Base-by-base conservation (phyloP, 2,797 vertebrate species). In the Acrocephalus scirpaceus region DNA sequence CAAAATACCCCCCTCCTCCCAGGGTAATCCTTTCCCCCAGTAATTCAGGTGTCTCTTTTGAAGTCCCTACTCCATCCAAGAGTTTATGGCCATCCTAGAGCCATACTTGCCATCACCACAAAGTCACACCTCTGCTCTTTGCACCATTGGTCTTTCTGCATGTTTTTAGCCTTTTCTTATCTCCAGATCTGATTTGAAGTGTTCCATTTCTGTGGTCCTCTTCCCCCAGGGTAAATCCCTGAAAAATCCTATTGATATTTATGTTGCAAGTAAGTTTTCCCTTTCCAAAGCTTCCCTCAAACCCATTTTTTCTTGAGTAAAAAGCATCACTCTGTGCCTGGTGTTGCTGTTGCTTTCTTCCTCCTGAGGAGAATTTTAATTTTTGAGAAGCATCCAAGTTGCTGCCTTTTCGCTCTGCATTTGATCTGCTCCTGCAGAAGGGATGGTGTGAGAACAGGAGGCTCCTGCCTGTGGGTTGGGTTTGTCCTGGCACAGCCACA, bases 351-450 rank as follows among this genome's bases (percentile, higher is more conserved):
- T 65, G 54, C 64, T 84, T 78, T 69, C 66, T 91, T 67, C 58
- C 66, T 81, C 60, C 61, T 47, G 3, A 53, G 47, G 77, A 81
- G 76, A 91, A 89, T 92, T 93, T 93, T 38, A 61, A 87, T 87
- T 86, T 92, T 90, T 93, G 91, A 85, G 81, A 75, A 78, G 87
- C 38, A 0, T 77, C 88, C 94, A 88, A 90, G 56, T 4, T 2
- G 1, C 80, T 81, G 89, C 76, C 69, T 88, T 92, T 70, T 86
- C 1, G 0, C 58, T 93, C 54, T 21, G 70, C 0, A 0, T 66
- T 91, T 76, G 71, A 78, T 91, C 85, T 81, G 36, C 82, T 88
- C 34, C n/a, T 66, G 89, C 34, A 26, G 1, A 72, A 57, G 58
- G 36, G 54, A 40, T 54, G 87, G 32, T 57, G 84, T n/a, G 85